These are phyloP conservation scores for Anthopleura xanthogrammica DNA, from an alignment of 92 coral and sea anemone genomes.

Conservation along the genomic window DNA sequence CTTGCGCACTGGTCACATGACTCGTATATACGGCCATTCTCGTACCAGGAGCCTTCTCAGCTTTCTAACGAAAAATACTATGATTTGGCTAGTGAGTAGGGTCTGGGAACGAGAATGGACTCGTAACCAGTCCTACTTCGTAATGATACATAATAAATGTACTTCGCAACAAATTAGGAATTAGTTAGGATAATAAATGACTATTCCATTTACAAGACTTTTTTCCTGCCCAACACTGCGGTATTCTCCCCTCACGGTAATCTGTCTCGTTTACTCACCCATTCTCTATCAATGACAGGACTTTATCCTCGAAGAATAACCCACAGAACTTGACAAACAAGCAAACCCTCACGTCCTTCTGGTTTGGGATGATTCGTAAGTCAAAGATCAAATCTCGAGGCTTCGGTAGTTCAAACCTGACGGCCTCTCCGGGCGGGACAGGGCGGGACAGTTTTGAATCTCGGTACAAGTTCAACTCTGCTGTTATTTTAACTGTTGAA, in stretches of 20 bases:
- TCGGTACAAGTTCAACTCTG: background rate
- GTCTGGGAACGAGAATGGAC: background rate
- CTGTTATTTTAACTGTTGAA: background rate
- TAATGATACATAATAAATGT: background rate
- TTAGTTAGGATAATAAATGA: no score
- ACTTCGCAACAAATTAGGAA: no score
- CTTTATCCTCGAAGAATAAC: background rate
- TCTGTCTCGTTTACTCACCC: slow-evolving; percentile 16
- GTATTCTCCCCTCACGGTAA: background rate
- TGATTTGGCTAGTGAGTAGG: no score
- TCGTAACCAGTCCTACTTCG: no score
- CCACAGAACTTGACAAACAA: slow-evolving; percentile 16
- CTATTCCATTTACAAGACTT: no score
- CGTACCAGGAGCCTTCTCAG: background rate
- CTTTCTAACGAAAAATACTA: background rate
- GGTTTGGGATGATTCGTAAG: background rate
- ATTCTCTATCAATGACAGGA: slow-evolving; percentile 9
- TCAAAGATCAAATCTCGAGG: slow-evolving; percentile 11
- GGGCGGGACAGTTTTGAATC: background rate
- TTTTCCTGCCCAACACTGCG: no score
- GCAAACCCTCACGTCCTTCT: background rate
- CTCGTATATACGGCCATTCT: background rate
- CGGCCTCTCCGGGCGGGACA: background rate
- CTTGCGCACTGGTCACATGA: no score
- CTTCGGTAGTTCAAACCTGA: background rate